Conservation (phyloP, 1,140 invertebrate species). For the Aphidius ervi region DNA sequence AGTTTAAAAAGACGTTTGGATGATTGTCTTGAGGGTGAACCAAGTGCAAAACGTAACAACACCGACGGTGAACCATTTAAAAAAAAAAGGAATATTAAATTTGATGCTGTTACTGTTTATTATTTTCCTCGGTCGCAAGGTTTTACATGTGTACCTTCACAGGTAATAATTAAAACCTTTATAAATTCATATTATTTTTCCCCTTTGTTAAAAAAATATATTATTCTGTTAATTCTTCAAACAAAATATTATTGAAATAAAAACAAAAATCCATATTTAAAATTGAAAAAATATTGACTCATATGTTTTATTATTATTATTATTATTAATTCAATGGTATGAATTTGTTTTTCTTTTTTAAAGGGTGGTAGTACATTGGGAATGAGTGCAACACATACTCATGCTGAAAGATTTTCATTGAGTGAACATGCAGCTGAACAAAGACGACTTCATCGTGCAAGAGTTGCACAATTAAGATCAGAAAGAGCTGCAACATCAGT, state of each 20-base stretch:
- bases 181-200: constrained; percentile 1
- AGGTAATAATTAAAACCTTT: constrained; percentile 49
- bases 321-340: background rate
- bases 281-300: too few species aligned
- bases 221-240: background rate
- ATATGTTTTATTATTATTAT: background rate
- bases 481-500: constrained; percentile 55
- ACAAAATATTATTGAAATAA: background rate
- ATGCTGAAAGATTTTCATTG: constrained; percentile 72
- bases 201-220: constrained; percentile 9
- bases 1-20: constrained; percentile 56
- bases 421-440: constrained; percentile 84
- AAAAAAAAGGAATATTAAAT: constrained; percentile 76
- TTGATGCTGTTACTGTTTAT: constrained; percentile 89
- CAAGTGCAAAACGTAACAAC: constrained; percentile 50
- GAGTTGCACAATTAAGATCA: constrained; percentile 72
- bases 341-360: background rate
- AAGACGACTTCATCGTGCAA: constrained; percentile 75
- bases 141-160: constrained; percentile 96
- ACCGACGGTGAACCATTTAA: constrained; percentile 51
- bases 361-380: constrained; percentile 91
- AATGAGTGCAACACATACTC: constrained; percentile 85
- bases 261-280: background rate
- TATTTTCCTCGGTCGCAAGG: constrained; percentile 94
- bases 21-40: constrained; percentile 44